These are phyloP conservation scores for Drosophila ochracea DNA, from an alignment of 2,888 invertebrate species.

Conservation along the genomic window DNA sequence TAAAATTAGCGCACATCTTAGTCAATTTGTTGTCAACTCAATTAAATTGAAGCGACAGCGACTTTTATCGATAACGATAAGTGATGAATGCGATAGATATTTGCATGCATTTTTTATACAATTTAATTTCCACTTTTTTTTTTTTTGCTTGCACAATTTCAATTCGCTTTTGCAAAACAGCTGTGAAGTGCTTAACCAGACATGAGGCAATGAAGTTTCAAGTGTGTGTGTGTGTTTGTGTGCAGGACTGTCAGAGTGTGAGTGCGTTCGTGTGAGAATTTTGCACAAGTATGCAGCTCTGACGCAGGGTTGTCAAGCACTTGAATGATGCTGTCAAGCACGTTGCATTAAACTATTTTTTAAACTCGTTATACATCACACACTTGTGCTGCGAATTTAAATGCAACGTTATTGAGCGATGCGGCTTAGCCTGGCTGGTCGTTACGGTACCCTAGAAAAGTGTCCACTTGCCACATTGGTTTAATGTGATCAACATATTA, in stretches of 20 bases:
- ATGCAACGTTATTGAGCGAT: background rate
- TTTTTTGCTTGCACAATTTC: conserved; percentile 26
- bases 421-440: background rate
- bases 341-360: conserved; percentile 31
- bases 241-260: conserved; percentile 1
- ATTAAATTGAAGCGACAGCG: conserved; percentile 33
- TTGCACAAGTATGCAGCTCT: conserved; percentile 1
- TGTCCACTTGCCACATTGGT: background rate
- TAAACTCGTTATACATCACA: conserved; percentile 2
- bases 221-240: conserved; percentile 42
- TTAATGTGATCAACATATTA: background rate
- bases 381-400: conserved; percentile 9
- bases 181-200: conserved; percentile 65
- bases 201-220: conserved; percentile 56
- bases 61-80: conserved; percentile 60
- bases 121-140: conserved; percentile 7
- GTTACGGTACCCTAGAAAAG: conserved; percentile 1
- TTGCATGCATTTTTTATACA: conserved; percentile 6
- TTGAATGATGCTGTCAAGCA: conserved; percentile 46
- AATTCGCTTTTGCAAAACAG: conserved; percentile 50
- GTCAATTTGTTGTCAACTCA: conserved; percentile 41
- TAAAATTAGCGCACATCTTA: conserved; percentile 48
- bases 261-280: conserved; percentile 13
- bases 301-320: conserved; percentile 37
- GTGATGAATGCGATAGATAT: conserved; percentile 1